phyloP scores from a whole-genome alignment of 2,113 vertebrate species.

The Willisornis vidua region DNA sequence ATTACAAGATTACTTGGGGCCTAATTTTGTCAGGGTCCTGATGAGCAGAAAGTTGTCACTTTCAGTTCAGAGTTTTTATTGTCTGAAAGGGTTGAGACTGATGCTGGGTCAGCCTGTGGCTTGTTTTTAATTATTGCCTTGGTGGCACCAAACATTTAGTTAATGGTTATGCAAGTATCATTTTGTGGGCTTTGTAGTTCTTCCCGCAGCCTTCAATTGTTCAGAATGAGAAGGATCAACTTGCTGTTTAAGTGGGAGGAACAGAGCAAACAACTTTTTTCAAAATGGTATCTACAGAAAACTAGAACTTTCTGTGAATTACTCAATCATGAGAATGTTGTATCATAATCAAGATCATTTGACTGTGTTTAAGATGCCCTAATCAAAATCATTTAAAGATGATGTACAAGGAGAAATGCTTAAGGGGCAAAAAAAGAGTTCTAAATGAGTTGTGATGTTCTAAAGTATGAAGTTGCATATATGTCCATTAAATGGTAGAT shows the following conservation, averaged over 20 bases:
- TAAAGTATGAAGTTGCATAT: neutral
- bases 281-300: neutral
- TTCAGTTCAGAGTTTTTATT: constrained; percentile 13
- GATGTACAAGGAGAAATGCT: neutral
- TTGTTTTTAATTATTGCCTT: constrained; percentile 41
- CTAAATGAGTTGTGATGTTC: neutral
- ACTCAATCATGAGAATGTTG: neutral
- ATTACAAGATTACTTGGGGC: constrained; percentile 44
- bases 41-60: constrained; percentile 59
- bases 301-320: neutral
- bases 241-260: neutral
- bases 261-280: neutral
- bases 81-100: constrained; percentile 19
- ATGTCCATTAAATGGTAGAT: neutral
- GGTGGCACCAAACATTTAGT: neutral
- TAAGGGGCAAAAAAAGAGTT: neutral
- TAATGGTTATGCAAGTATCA: neutral
- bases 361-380: neutral
- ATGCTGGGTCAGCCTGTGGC: constrained; percentile 1
- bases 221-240: neutral
- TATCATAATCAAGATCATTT: neutral
- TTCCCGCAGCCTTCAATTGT: neutral
- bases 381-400: neutral
- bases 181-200: neutral
- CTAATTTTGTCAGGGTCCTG: constrained; percentile 1